A percentile compares a stretch with the other conserved stretches of the same genome.
These are phyloP conservation scores for Rhynchomys soricoides DNA, from an alignment of 2,113 vertebrate species.

Conservation along the genomic window DNA sequence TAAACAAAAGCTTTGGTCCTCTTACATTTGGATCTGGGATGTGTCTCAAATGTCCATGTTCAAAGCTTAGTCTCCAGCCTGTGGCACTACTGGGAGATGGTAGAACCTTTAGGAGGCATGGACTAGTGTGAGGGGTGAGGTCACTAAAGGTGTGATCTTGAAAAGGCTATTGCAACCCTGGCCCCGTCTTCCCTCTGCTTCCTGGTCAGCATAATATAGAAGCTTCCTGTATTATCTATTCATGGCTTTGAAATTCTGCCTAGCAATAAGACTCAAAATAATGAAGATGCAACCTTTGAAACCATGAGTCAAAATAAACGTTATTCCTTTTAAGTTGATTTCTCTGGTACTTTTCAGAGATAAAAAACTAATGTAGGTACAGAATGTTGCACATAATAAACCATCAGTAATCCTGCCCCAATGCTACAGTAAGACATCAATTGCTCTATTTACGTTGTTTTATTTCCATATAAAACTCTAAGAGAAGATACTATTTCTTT, in stretches of 20 bases:
- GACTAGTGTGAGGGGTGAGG: neutral
- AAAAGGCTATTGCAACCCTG: neutral
- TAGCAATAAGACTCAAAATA: neutral
- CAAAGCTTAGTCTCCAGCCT: neutral
- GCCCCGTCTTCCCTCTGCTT: neutral
- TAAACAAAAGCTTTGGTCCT: neutral
- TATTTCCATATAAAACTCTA: neutral
- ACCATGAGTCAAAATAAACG: neutral
- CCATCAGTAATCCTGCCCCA: neutral
- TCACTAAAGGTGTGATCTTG: neutral
- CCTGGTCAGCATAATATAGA: neutral
- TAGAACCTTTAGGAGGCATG: neutral
- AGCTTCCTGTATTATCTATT: neutral
- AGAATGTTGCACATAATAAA: neutral
- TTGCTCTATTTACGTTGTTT: neutral
- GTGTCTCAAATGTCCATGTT: neutral
- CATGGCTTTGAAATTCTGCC: neutral
- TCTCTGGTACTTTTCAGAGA: neutral
- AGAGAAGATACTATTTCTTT: slow-evolving; percentile 25
- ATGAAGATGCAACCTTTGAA: neutral
- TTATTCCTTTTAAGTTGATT: neutral
- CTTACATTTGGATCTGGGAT: neutral
- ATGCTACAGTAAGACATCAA: neutral
- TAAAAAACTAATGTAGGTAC: neutral
- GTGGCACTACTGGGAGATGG: neutral